phyloP scores from a whole-genome alignment of 2,888 invertebrate species.

The Mayetiola destructor region DNA sequence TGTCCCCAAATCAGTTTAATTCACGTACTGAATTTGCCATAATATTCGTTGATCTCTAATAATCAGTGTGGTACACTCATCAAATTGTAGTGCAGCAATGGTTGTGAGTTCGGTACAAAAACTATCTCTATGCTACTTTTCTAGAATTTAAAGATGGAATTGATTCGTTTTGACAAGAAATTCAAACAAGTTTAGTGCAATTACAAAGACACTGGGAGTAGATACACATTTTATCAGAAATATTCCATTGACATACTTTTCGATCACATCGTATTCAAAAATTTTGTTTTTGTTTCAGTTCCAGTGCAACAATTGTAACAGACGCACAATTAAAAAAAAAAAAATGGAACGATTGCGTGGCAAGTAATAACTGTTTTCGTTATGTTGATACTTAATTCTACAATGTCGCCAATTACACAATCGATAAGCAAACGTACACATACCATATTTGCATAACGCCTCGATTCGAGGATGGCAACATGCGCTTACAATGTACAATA shows the following conservation, averaged over 20 bases:
- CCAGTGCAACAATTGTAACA: background rate
- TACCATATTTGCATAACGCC: no score
- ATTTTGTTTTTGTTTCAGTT: background rate
- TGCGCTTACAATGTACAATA: background rate
- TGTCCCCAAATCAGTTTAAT: background rate
- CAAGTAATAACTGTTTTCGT: slow-evolving; percentile 1
- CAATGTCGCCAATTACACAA: slow-evolving; percentile 10
- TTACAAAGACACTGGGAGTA: background rate
- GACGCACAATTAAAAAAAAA: background rate
- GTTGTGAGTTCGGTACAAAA: background rate
- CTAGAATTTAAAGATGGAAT: background rate
- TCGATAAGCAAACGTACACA: background rate
- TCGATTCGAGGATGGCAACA: background rate
- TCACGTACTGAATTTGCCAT: background rate
- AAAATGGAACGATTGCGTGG: background rate
- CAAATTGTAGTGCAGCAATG: slow-evolving; percentile 6
- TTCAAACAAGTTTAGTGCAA: slow-evolving; percentile 9
- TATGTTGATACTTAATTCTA: background rate
- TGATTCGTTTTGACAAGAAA: background rate
- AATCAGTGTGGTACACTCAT: slow-evolving; percentile 11
- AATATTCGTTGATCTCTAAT: background rate
- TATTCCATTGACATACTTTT: background rate
- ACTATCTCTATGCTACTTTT: background rate
- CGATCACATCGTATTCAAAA: background rate
- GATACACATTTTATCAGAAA: background rate